A percentile compares a stretch with the other conserved stretches of the same genome.
Evolutionary conservation across 2,113 vertebrate genomes (phyloP).

Genomic region (Zosterops japonicus): DNA sequence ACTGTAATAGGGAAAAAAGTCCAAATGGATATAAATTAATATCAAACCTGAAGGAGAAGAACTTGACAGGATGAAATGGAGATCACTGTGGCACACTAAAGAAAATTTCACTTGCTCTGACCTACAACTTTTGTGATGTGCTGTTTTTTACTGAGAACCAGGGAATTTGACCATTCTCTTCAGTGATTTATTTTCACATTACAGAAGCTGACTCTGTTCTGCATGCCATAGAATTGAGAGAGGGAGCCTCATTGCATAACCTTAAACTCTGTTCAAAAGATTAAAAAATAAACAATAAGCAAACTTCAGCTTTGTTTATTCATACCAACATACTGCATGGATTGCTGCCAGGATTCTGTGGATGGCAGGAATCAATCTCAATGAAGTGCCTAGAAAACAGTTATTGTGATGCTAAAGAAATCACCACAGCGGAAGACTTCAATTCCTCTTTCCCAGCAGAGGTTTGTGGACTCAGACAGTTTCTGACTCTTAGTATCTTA

Average conservation of each 20-base stretch:
- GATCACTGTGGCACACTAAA: neutral
- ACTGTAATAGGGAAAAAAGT: neutral
- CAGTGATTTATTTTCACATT: neutral
- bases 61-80: neutral
- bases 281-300: neutral
- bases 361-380: neutral
- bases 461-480: neutral
- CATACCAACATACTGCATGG: neutral
- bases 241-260: rapidly evolving
- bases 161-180: neutral
- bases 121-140: neutral
- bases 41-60: neutral
- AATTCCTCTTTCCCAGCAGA: neutral
- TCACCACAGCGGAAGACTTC: neutral
- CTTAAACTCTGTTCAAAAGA: neutral
- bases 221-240: neutral
- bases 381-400: neutral
- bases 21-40: neutral
- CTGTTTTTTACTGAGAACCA: neutral
- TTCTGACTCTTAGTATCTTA: neutral
- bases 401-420: neutral
- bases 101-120: neutral
- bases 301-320: neutral
- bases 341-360: neutral
- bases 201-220: neutral